Evolutionary conservation across 2,113 vertebrate species (phyloP).

Genomic region (Phasianus colchicus): DNA sequence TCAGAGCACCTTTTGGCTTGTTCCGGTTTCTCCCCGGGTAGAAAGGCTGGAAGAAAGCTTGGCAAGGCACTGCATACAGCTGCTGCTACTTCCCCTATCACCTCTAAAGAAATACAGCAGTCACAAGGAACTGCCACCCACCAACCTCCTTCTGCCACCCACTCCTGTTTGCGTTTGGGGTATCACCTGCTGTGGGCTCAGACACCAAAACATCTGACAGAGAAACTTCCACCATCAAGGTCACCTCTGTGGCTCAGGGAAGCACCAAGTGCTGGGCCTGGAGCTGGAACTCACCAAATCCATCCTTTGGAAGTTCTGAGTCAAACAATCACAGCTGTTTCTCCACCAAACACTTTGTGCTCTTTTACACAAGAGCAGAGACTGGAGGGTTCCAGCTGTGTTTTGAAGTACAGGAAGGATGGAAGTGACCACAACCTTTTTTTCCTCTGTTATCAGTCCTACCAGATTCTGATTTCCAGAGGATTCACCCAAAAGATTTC

Average conservation of each 20-base stretch:
- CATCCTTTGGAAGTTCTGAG: accelerated
- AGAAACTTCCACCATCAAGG: accelerated
- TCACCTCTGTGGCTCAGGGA: not conserved
- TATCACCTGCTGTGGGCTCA: not conserved
- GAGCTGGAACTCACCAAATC: accelerated
- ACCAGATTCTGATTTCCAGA: not conserved
- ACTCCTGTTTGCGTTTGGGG: not conserved
- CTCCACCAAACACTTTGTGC: not conserved
- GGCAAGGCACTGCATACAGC: accelerated
- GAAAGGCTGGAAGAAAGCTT: not conserved
- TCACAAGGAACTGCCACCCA: not conserved
- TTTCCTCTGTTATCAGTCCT: not conserved
- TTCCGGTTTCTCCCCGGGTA: not conserved
- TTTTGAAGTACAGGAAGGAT: not conserved
- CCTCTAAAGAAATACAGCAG: not conserved
- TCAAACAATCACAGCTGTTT: accelerated
- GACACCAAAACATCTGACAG: accelerated
- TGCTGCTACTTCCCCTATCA: accelerated
- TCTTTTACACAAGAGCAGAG: not conserved
- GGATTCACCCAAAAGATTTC: not conserved
- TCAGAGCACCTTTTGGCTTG: accelerated
- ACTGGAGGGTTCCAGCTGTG: not conserved
- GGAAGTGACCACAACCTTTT: not conserved
- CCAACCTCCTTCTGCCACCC: not conserved
- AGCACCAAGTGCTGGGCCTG: accelerated